Base-by-base conservation (phyloP, 2,113 vertebrate genomes). In the Naja naja region DNA sequence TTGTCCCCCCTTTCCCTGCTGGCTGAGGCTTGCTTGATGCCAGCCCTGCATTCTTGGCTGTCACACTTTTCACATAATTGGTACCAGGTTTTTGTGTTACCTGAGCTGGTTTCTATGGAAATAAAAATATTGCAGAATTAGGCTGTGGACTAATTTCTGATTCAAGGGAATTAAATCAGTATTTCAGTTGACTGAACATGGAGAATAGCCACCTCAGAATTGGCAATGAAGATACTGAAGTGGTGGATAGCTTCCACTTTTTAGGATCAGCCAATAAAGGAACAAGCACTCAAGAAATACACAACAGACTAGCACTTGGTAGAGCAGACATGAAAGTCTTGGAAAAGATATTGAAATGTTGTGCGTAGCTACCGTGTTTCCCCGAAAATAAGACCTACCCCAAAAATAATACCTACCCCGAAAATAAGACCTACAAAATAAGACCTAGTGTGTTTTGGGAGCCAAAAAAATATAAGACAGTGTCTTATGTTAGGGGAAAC, bases 81-180 rank as follows among this genome's bases (percentile, higher is more conserved):
- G 55, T 1, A 22, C 43, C 53, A 34, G 58, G 93, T 92, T 91
- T 94, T 58, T 87, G 0, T 0, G 92, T 95, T 90, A 94, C 94
- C 60, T 93, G 96, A 58, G 92, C 14, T 55, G 94, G 47, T 90
- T 30, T 92, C 96, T 94, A 23, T 64, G 94, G 87, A 23, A 90
- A 85, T 34, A 43, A 3, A 3, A 89, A 91, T 90, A 94, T 81
- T 95, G 93, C 8, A 92, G 87, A 56, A 90, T 86, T 49, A 90
- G 88, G 8, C 30, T 52, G 58, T 90, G 81, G 64, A 4, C 52
- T 25, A 4, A 55, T 55, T 55, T 52, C 10, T 12, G 34, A 47
- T n/a, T 89, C 34, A 81, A 81, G 34, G 60, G 64, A n/a, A 89
- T n/a, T 3, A 91, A 88, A 10, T 52, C 64, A 53, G 30, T 12